These are phyloP conservation scores for Acleris cristana DNA, from an alignment of 2,888 invertebrate species.

Conservation along the genomic window DNA sequence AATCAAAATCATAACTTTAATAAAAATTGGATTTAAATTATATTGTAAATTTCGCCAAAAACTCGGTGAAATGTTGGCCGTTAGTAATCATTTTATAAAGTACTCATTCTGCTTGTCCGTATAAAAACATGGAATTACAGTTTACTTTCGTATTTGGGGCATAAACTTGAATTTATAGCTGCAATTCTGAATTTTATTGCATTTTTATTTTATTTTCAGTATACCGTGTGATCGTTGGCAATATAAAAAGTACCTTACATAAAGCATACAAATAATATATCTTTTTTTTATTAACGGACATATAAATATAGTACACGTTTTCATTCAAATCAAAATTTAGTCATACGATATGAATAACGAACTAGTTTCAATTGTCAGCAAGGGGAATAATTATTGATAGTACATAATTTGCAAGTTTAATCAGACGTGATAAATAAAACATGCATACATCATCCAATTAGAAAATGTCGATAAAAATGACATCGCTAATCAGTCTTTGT, in stretches of 20 bases:
- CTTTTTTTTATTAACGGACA: not conserved
- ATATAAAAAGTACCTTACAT: slow-evolving; percentile 18
- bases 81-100: slow-evolving; percentile 19
- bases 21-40: no score
- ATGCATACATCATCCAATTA: no score
- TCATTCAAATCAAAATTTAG: not conserved
- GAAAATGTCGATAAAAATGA: no score
- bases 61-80: slow-evolving; percentile 6
- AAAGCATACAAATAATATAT: slow-evolving; percentile 9
- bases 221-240: slow-evolving; percentile 12
- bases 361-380: no score
- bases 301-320: not conserved
- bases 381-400: no score
- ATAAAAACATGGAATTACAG: slow-evolving; percentile 27
- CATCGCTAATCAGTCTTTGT: not conserved
- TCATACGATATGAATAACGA: no score
- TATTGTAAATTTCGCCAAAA: not conserved
- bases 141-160: slow-evolving; percentile 30
- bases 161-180: slow-evolving; percentile 26
- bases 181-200: slow-evolving; percentile 26
- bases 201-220: slow-evolving; percentile 25
- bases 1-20: no score
- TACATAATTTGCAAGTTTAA: no score
- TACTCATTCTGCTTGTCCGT: not conserved
- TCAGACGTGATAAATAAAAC: no score